Percentiles rank a stretch among this genome's conserved stretches.
Evolutionary conservation across 2,888 invertebrate genomes (phyloP).

Genomic region (Scrobipalpa costella): DNA sequence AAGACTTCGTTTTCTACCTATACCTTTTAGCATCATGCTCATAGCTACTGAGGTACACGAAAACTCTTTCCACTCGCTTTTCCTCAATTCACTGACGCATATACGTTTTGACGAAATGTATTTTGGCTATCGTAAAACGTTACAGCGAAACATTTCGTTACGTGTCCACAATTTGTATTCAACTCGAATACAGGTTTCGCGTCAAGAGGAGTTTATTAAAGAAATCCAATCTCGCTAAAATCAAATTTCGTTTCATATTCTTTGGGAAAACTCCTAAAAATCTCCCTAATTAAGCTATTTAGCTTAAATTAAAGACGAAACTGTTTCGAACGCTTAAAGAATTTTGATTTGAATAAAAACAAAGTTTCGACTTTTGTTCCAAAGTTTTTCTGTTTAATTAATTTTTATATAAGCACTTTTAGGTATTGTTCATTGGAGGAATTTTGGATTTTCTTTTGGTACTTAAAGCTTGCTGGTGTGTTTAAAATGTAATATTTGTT

Average conservation of each 20-base stretch:
- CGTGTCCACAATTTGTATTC: background rate
- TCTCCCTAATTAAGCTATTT: slow-evolving; percentile 58
- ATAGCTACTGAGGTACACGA: background rate
- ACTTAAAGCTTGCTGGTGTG: background rate
- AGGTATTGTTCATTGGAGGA: background rate
- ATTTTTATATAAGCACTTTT: slow-evolving; percentile 2
- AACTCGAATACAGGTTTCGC: slow-evolving; percentile 2
- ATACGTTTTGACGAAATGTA: background rate
- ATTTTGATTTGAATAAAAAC: slow-evolving; percentile 50
- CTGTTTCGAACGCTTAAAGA: slow-evolving; percentile 49
- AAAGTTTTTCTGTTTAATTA: slow-evolving; percentile 11
- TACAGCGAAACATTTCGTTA: slow-evolving; percentile 3
- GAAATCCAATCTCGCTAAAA: slow-evolving; percentile 36
- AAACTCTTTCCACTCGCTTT: background rate
- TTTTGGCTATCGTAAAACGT: slow-evolving; percentile 8
- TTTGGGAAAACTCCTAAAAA: slow-evolving; percentile 41
- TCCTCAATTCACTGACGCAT: background rate
- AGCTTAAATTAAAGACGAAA: slow-evolving; percentile 54
- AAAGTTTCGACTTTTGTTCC: slow-evolving; percentile 28
- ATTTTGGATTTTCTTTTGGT: background rate
- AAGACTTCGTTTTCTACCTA: no score
- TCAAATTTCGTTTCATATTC: slow-evolving; percentile 46
- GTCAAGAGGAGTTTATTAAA: slow-evolving; percentile 5
- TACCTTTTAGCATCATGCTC: no score
- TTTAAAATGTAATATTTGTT: background rate